phyloP scores from a whole-genome alignment of 1,140 invertebrate species.

The Monochamus saltuarius region DNA sequence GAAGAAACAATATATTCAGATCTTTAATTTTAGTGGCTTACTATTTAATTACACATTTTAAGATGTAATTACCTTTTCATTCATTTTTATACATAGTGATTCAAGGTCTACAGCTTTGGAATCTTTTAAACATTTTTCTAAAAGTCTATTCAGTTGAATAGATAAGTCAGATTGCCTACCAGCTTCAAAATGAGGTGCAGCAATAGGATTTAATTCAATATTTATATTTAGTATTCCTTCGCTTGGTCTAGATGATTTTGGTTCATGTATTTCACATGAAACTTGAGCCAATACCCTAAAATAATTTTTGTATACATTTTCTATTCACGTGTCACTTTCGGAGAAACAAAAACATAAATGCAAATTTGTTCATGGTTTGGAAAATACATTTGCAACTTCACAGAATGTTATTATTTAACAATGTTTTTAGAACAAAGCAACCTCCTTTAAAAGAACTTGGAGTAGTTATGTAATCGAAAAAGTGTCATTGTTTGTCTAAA shows the following conservation, averaged over 20 bases:
- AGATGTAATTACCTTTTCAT: conserved; percentile 65
- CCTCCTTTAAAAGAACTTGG: no score
- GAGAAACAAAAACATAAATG: no score
- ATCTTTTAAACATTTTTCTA: conserved; percentile 89
- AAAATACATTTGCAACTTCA: no score
- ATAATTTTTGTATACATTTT: conserved; percentile 26
- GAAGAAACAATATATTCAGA: neutral
- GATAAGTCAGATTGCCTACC: conserved; percentile 69
- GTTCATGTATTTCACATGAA: conserved; percentile 81
- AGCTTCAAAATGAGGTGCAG: conserved; percentile 75
- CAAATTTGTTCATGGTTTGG: no score
- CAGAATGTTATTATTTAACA: no score
- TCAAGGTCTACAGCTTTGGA: conserved; percentile 89
- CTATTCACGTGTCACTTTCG: no score
- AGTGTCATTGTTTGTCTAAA: no score
- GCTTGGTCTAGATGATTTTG: conserved; percentile 79
- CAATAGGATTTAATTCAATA: conserved; percentile 84
- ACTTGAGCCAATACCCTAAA: conserved; percentile 82
- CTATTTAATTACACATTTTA: conserved; percentile 6
- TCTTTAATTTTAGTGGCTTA: conserved; percentile 9
- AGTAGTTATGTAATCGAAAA: no score
- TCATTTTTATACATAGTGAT: conserved; percentile 88
- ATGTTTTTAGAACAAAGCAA: no score
- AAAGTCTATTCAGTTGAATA: conserved; percentile 76
- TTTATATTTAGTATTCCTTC: conserved; percentile 87